Base-by-base conservation (phyloP, 2,113 vertebrate genomes). In the Platichthys stellatus region DNA sequence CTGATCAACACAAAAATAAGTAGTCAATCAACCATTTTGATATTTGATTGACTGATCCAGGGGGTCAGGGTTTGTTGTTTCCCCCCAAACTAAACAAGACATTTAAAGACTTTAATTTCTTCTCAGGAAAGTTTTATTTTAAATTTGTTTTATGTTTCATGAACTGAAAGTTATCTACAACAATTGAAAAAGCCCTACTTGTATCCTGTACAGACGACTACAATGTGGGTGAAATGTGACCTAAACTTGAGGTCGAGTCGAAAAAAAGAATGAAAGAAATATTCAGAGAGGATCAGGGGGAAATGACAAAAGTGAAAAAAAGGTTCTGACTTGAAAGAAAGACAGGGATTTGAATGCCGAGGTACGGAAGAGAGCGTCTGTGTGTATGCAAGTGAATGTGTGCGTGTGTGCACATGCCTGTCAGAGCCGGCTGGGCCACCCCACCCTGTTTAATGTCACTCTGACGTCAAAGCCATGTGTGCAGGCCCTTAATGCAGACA, bases 391-490 rank as follows among this genome's bases (percentile, higher is more conserved):
- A 38, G 35, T 38, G 35, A 38, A 38, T 38, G 35, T 54, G 73
- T 5, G 59, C 14, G 45, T 40, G 56, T 23, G 71, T 53, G 75
- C 43, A 49, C 26, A 45, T 63, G 84, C 68, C 59, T 82, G 79
- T 90, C 82, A 77, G 72, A 86, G 79, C 74, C 82, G 75, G 65
- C 87, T 80, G 84, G 80, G 82, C 72, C 84, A 85, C 90, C 86
- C 90, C 90, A 80, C 92, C 92, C 92, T 91, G 91, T 92, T 93
- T 92, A 93, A 92, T 91, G 91, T 92, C 89, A 92, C 89, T 88
- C 90, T 93, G 92, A 93, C 91, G 92, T 92, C 92, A 92, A 92
- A 92, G 90, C 92, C 89, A 89, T 89, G 88, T 90, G 90, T 90
- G 86, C 87, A 84, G 82, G 86, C 83, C 79, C 88, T 82, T 93